Base-by-base conservation (phyloP, 2,888 invertebrate species). In the Aporophyla nigra region DNA sequence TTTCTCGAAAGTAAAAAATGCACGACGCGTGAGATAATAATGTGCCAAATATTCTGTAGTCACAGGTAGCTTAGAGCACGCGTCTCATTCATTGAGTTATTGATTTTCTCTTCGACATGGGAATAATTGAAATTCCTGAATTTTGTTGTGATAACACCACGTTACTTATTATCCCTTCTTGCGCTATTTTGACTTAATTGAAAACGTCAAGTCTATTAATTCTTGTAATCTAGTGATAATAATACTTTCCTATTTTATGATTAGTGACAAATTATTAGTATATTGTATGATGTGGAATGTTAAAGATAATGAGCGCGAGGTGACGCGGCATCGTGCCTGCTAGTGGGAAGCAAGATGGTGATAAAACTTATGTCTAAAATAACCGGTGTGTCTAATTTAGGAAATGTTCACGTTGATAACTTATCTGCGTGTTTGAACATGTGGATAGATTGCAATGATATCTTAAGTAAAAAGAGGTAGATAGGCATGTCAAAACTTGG, bases 1-100 rank as follows among this genome's bases (percentile, higher is more conserved):
- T 69, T 70, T 54, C 70, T 76, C 46, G 33, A 70, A 77, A 85
- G 87, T 88, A 86, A 87, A 88, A 88, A 88, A 90, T 87, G 87
- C 87, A 88, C 87, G 89, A 83, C 85, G 88, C 83, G 82, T 84
- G 77, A 84, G 83, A 88, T 88, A 90, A 92, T 88, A 90, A 92
- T 95, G 96, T 96, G 96, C 96, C 96, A 96, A 96, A 96, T 96
- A 95, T 96, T 95, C 85, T 90, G 93, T 96, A 96, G 95, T 93
- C 90, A 89, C 92, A 88, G 89, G 86, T 92, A 93, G 92, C 89
- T 89, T 91, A 91, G 87, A 87, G 89, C 90, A 86, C 88, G 76
- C 81, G 70, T 85, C 80, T 80, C 76, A 59, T 74, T 67, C 69
- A 78, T 75, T 82, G 66, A 78, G 75, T 66, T 72, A 66, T 78